Conservation (phyloP, 2,113 vertebrate genomes). For the Grammomys dolichurus region DNA sequence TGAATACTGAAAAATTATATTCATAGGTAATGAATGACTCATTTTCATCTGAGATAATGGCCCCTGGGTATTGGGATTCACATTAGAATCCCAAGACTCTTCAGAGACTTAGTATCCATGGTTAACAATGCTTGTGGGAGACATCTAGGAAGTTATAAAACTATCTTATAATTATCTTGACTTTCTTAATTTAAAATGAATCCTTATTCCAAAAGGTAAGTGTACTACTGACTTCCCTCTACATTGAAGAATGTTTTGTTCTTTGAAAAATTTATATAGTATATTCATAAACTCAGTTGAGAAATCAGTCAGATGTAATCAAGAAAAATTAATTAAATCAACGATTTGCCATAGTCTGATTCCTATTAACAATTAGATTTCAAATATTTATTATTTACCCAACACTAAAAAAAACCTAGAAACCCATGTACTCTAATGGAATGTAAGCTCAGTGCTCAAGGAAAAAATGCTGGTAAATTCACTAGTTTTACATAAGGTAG, state of each 20-base stretch:
- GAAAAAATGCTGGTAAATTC: not conserved
- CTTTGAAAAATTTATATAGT: not conserved
- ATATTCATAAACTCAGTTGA: not conserved
- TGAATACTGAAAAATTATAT: not conserved
- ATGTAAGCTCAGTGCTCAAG: not conserved
- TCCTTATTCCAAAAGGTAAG: not conserved
- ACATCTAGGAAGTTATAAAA: not conserved
- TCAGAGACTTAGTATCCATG: not conserved
- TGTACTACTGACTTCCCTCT: not conserved
- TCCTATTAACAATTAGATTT: not conserved
- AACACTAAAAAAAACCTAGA: not conserved
- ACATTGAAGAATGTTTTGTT: not conserved
- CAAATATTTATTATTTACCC: not conserved
- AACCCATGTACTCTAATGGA: not conserved
- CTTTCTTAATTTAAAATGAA: not conserved
- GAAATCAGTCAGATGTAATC: not conserved
- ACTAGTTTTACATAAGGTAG: too few species aligned
- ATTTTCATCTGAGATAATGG: not conserved
- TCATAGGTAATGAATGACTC: not conserved
- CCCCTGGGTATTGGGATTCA: not conserved
- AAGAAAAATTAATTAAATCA: not conserved
- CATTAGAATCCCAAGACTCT: not conserved
- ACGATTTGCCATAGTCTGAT: not conserved
- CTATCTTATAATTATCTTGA: not conserved
- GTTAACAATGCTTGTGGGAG: not conserved